Evolutionary conservation across 2,113 vertebrate species (phyloP), one percentile per base, ranked within the genome.

Genomic region (Colinus virginianus): DNA sequence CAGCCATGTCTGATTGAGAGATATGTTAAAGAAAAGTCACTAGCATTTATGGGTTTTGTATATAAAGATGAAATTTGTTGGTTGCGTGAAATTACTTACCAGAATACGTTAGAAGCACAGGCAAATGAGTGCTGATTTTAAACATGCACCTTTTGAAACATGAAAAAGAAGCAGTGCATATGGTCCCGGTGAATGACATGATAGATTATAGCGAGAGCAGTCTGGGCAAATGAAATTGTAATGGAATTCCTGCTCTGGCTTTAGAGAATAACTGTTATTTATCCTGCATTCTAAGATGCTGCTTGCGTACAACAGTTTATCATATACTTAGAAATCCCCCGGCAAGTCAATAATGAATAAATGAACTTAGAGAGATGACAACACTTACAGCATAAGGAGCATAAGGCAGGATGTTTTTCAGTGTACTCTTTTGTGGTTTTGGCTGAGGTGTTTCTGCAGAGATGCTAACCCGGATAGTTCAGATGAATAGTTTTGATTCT

Each of bases 201-300:
- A 94, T 84, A 94, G 88, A 95, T 96, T 81, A 62, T 76, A 17
- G 82, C 38, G 11, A 90, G 87, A 97, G 71, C 58, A 93, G 67
- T 88, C 87, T 76, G 78, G 96, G 84, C 79, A 95, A 97, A 97
- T 97, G 91, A 96, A 97, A 97, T 94, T 91, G 78, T 96, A 96
- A 96, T 96, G 66, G 90, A 95, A 95, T 96, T 97, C 82, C 84
- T 97, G 42, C 94, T 95, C 82, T 93, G 30, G 48, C 83, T 71
- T 55, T 90, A 92, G 78, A 82, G 96, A 97, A 96, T 88, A 68
- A 88, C 90, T 81, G 72, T 94, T 96, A 92, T 96, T 97, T 97
- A 78, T 97, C 95, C 94, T 93, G 55, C 63, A 93, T 86, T 90
- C 38, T 75, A 78, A 78, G 80, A 94, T 79, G 51, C 84, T 74